Evolutionary conservation across 2,113 vertebrate species (phyloP).

Genomic region (Peromyscus californicus): DNA sequence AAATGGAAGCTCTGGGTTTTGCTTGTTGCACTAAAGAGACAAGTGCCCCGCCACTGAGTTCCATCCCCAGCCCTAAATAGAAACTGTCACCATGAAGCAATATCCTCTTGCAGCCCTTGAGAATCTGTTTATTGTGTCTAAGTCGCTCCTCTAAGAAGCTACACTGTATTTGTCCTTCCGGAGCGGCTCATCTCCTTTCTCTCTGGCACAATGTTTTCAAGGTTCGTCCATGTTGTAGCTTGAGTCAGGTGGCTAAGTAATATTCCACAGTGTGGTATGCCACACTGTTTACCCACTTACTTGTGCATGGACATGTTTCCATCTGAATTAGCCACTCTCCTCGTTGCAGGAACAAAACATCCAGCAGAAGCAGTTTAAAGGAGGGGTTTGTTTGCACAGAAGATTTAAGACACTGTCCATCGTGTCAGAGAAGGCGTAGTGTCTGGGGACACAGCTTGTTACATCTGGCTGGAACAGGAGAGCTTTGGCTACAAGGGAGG

Average conservation of each 20-base stretch:
- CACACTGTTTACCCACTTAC: not conserved
- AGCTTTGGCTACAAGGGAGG: not conserved
- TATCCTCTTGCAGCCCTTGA: not conserved
- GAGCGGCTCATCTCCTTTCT: not conserved
- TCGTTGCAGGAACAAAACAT: too few relatives aligned
- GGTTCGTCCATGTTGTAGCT: not conserved
- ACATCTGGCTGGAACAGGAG: not conserved
- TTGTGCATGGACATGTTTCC: not conserved
- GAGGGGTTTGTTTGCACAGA: not conserved
- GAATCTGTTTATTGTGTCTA: not conserved
- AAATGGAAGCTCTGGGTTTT: not conserved
- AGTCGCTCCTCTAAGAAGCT: not conserved
- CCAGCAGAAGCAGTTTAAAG: not conserved
- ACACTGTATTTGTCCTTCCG: slow-evolving; percentile 7
- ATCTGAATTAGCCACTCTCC: not conserved
- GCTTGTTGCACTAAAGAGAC: not conserved
- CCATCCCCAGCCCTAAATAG: not conserved
- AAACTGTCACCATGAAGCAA: not conserved
- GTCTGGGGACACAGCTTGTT: not conserved
- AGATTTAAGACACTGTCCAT: not conserved
- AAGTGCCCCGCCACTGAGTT: not conserved
- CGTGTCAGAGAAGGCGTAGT: not conserved
- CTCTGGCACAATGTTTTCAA: not conserved
- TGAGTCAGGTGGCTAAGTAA: not conserved
- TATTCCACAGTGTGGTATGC: not conserved